These are phyloP conservation scores for Enhydra lutris DNA, from an alignment of 2,113 vertebrate genomes.

Conservation along the genomic window DNA sequence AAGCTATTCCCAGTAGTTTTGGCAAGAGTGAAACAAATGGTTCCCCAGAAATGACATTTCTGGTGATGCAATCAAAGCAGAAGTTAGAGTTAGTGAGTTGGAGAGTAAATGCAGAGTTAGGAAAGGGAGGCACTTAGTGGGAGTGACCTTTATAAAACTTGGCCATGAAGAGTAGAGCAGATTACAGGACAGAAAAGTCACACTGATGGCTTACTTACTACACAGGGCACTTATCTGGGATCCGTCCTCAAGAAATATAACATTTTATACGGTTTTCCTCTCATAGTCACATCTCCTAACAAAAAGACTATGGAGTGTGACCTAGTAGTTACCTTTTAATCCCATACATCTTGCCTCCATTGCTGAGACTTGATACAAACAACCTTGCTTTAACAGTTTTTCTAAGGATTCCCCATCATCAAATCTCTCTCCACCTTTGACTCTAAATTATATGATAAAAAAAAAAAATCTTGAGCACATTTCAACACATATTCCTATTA, in stretches of 20 bases:
- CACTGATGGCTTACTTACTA: not conserved
- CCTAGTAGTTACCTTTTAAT: not conserved
- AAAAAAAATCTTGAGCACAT: not conserved
- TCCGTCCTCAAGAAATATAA: not conserved
- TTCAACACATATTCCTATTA: not conserved
- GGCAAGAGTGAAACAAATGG: not conserved
- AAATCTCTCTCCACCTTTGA: not conserved
- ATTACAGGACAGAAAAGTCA: not conserved
- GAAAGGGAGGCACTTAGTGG: not conserved
- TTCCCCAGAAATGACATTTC: not conserved
- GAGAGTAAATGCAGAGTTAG: not conserved
- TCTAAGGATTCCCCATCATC: not conserved
- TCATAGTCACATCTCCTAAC: not conserved
- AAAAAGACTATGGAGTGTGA: not conserved
- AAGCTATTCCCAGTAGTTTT: not conserved
- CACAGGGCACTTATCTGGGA: not conserved
- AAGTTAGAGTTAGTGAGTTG: not conserved
- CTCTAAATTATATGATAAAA: not conserved
- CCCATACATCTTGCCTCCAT: not conserved
- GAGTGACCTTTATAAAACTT: not conserved
- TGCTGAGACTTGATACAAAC: not conserved
- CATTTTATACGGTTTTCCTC: not conserved
- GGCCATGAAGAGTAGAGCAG: not conserved
- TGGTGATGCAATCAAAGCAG: not conserved
- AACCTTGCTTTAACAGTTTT: not conserved